Conservation (phyloP, 1,140 invertebrate species). For the Hirudo medicinalis region DNA sequence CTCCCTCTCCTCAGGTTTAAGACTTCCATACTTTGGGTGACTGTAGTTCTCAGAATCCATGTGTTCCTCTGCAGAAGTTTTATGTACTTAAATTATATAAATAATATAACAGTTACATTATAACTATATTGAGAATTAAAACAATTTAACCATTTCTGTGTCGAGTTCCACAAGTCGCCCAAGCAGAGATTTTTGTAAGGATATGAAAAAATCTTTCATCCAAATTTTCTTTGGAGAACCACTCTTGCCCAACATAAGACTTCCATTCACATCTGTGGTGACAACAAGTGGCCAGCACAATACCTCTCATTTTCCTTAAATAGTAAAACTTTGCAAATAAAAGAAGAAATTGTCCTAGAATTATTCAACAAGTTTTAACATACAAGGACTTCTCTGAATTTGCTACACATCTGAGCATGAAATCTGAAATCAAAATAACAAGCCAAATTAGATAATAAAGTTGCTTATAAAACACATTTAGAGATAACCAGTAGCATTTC, state of each 20-base stretch:
- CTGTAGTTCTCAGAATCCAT: background rate
- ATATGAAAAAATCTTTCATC: conserved; percentile 55
- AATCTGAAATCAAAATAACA: conserved; percentile 26
- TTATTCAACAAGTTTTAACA: conserved; percentile 1
- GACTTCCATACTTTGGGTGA: conserved; percentile 27
- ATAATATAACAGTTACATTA: no score
- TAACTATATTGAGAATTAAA: no score
- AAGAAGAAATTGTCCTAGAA: background rate
- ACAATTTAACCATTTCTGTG: conserved; percentile 23
- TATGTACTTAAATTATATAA: conserved; percentile 18
- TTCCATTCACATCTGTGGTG: conserved; percentile 65
- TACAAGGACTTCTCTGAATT: conserved; percentile 29
- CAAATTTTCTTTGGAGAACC: conserved; percentile 47
- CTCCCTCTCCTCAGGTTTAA: conserved; percentile 47
- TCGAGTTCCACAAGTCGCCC: conserved; percentile 61
- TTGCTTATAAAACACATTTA: conserved; percentile 6
- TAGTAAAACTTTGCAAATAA: background rate
- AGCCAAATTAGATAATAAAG: conserved; percentile 9
- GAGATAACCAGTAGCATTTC: conserved; percentile 57
- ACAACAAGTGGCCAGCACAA: conserved; percentile 69
- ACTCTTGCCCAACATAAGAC: conserved; percentile 53
- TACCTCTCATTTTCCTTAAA: conserved; percentile 39
- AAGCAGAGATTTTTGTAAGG: conserved; percentile 63
- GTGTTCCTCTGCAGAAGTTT: background rate
- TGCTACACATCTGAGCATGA: conserved; percentile 48